A percentile compares a stretch with the other conserved stretches of the same genome.
phyloP scores from a whole-genome alignment of 1,140 invertebrate genomes.

The Chrysoperla carnea region DNA sequence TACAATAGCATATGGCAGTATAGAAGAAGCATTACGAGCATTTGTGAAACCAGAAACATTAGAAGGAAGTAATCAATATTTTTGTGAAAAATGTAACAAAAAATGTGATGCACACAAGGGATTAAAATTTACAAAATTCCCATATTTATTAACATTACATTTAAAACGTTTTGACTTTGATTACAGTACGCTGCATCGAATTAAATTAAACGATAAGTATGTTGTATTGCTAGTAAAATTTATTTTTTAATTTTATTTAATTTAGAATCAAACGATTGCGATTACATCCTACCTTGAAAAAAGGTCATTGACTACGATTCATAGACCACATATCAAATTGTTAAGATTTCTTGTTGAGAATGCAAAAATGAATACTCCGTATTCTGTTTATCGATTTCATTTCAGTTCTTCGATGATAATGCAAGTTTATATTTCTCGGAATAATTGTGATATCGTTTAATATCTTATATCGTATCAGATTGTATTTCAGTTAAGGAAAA shows the following conservation, averaged over 20 bases:
- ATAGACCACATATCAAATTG: too few species aligned
- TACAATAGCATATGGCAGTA: slow-evolving; percentile 57
- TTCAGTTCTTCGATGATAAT: too few species aligned
- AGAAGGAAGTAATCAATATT: slow-evolving; percentile 77
- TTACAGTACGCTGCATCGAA: slow-evolving; percentile 66
- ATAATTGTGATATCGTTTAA: too few species aligned
- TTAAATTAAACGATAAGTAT: slow-evolving; percentile 85
- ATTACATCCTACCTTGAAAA: not conserved
- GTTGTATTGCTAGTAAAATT: slow-evolving; percentile 8
- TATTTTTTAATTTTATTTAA: not conserved
- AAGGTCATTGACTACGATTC: too few species aligned
- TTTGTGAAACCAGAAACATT: slow-evolving; percentile 78
- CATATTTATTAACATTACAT: slow-evolving; percentile 75
- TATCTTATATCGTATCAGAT: too few species aligned
- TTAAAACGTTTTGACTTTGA: slow-evolving; percentile 87
- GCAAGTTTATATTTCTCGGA: too few species aligned
- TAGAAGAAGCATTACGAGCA: slow-evolving; percentile 69
- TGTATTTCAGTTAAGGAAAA: too few species aligned
- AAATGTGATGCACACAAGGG: slow-evolving; percentile 88
- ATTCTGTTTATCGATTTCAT: too few species aligned
- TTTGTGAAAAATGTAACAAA: slow-evolving; percentile 74
- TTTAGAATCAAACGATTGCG: not conserved
- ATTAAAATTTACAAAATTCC: slow-evolving; percentile 74
- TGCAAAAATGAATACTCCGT: too few species aligned
- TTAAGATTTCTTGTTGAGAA: too few species aligned